Conservation (phyloP, 2,113 vertebrate species). For the Heterocephalus glaber region DNA sequence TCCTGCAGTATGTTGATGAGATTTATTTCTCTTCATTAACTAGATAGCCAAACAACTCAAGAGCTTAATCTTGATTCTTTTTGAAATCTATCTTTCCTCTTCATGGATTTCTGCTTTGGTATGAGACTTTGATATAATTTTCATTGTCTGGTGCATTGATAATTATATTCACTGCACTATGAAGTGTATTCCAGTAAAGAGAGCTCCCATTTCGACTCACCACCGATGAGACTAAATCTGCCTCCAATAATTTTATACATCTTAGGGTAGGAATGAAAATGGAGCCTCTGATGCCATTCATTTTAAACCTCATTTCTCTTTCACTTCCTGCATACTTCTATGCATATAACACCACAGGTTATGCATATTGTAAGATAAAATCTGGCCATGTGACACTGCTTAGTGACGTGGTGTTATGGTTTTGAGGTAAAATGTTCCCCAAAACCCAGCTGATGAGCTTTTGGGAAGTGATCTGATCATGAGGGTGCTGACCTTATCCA, state of each 20-base stretch:
- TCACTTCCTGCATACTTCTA: no score
- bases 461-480: background rate
- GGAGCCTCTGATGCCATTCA: background rate
- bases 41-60: background rate
- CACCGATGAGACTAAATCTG: background rate
- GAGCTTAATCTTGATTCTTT: background rate
- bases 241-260: background rate
- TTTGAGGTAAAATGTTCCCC: background rate
- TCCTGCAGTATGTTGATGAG: background rate
- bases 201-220: background rate
- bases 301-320: background rate
- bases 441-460: background rate
- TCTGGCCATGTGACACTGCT: background rate
- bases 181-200: background rate
- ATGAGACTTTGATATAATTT: background rate
- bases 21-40: background rate
- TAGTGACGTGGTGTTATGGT: background rate
- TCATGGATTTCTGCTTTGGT: background rate
- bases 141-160: background rate
- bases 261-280: background rate
- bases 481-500: background rate
- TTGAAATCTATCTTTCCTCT: background rate
- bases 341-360: no score
- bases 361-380: fast-evolving
- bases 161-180: background rate